Conservation (phyloP, 2,888 invertebrate species). For the Keiferia lycopersicella region DNA sequence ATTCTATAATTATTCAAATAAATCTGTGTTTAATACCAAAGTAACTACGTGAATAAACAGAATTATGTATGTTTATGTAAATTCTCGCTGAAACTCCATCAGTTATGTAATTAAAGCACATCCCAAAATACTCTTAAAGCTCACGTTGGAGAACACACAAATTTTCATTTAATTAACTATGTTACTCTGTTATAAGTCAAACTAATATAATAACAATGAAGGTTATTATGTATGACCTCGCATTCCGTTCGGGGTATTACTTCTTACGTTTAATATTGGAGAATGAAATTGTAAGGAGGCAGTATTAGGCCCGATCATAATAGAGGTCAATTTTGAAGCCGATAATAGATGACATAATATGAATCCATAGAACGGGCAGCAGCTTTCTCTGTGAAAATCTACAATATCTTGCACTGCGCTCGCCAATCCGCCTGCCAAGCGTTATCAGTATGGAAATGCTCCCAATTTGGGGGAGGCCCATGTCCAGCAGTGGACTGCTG, state of each 20-base stretch:
- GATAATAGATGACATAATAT: too few relatives aligned
- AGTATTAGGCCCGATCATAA: not conserved
- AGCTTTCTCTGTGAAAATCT: too few relatives aligned
- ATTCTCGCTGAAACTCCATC: not conserved
- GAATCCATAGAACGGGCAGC: too few relatives aligned
- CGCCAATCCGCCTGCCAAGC: too few relatives aligned
- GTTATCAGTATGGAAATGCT: too few relatives aligned
- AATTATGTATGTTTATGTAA: not conserved
- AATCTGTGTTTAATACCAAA: not conserved
- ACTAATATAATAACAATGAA: conserved; percentile 37
- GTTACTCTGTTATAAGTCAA: conserved; percentile 32
- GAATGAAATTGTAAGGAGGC: not conserved
- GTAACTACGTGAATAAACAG: not conserved
- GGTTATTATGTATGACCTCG: conserved; percentile 36
- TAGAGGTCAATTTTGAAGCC: too few relatives aligned
- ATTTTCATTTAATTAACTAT: conserved; percentile 33
- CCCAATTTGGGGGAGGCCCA: too few relatives aligned
- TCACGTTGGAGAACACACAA: conserved; percentile 24
- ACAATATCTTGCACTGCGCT: too few relatives aligned
- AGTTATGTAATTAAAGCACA: not conserved
- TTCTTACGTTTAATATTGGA: conserved; percentile 31
- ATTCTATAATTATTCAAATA: not conserved
- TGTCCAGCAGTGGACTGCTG: too few relatives aligned
- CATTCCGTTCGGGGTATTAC: conserved; percentile 38
- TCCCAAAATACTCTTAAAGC: conserved; percentile 25